These are phyloP conservation scores for Calephelis perditalis DNA, from an alignment of 2,888 invertebrate genomes.

Conservation along the genomic window DNA sequence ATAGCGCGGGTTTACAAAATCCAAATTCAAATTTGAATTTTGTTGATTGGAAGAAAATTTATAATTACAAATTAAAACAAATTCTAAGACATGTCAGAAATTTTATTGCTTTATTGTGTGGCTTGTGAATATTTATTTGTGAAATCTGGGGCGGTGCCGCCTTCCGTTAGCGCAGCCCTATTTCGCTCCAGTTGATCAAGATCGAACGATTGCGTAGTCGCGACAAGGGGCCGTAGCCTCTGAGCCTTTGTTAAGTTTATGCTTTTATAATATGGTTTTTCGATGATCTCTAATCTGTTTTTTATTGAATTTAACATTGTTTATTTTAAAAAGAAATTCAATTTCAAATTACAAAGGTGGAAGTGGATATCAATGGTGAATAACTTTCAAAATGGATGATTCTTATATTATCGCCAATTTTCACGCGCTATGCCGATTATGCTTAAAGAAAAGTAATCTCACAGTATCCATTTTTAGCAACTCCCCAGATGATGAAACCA, in stretches of 20 bases:
- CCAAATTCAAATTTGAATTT: conserved; percentile 47
- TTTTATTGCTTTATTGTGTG: not conserved
- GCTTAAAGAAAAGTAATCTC: conserved; percentile 80
- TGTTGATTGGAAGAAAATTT: conserved; percentile 21
- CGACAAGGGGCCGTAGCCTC: conserved; percentile 48
- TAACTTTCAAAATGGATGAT: conserved; percentile 64
- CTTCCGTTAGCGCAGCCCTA: conserved; percentile 75
- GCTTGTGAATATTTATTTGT: conserved; percentile 17
- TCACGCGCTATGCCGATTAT: conserved; percentile 82
- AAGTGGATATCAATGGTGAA: conserved; percentile 21
- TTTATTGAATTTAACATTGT: conserved; percentile 30
- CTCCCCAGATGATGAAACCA: conserved; percentile 65
- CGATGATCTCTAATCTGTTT: conserved; percentile 39
- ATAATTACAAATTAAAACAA: not conserved
- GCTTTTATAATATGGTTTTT: conserved; percentile 33
- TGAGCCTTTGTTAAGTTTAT: conserved; percentile 36
- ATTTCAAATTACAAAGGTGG: conserved; percentile 12
- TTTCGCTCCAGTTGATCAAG: conserved; percentile 70
- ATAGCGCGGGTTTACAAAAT: conserved; percentile 49
- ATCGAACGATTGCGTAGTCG: conserved; percentile 73
- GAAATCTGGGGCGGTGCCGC: conserved; percentile 45
- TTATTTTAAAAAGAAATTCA: not conserved
- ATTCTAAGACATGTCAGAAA: not conserved
- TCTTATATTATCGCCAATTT: conserved; percentile 78
- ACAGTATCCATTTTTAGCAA: conserved; percentile 81